Evolutionary conservation across 2,888 invertebrate genomes (phyloP).

Genomic region (Globia sparganii): DNA sequence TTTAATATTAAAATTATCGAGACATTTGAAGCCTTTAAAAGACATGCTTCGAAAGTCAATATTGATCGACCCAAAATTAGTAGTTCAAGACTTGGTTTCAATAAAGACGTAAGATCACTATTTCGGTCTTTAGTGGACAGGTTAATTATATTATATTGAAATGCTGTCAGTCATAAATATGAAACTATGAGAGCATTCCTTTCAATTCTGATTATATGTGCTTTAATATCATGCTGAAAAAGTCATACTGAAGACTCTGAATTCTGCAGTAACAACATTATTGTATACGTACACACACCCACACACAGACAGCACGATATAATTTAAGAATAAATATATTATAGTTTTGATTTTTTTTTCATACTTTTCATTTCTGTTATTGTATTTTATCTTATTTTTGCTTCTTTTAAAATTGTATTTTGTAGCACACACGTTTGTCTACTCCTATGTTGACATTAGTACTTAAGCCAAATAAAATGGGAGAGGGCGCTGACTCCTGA

Average conservation of each 20-base stretch:
- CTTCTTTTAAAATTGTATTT: too few relatives aligned
- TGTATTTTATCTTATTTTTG: too few relatives aligned
- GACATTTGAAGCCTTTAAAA: conserved; percentile 23
- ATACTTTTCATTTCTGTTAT: too few relatives aligned
- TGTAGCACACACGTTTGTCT: too few relatives aligned
- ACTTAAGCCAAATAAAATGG: too few relatives aligned
- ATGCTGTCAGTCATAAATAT: background rate
- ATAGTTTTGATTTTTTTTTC: too few relatives aligned
- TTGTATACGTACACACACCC: too few relatives aligned
- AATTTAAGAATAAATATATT: too few relatives aligned
- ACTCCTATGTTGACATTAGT: too few relatives aligned
- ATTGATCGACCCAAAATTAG: conserved; percentile 12
- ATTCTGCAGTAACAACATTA: background rate
- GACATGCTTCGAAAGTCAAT: conserved; percentile 3
- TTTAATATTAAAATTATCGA: conserved; percentile 24
- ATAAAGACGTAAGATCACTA: background rate
- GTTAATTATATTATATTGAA: background rate
- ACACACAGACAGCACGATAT: too few relatives aligned
- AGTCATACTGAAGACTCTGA: background rate
- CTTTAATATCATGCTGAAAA: background rate
- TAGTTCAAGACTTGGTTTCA: background rate
- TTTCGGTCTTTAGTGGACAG: background rate
- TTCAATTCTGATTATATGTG: background rate
- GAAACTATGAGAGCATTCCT: background rate
- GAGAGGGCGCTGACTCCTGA: too few relatives aligned